Evolutionary conservation across 2,113 vertebrate genomes (phyloP).

Genomic region (Elanoides forficatus): DNA sequence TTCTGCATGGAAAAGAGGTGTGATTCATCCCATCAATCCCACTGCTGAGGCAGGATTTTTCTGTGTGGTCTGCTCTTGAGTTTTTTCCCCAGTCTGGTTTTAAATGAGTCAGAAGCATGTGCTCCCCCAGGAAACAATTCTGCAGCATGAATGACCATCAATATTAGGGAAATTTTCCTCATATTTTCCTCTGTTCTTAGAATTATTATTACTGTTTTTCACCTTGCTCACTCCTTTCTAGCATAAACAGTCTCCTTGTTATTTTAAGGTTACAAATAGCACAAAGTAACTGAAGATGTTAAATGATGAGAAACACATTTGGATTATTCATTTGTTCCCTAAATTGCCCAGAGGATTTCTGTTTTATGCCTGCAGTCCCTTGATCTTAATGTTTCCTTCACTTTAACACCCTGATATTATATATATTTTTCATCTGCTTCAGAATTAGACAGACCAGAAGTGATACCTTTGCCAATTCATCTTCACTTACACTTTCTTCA

Average conservation of each 20-base stretch:
- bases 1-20: neutral
- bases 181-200: neutral
- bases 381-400: constrained; percentile 57
- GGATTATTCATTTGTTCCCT: constrained; percentile 50
- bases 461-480: constrained; percentile 72
- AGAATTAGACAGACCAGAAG: constrained; percentile 72
- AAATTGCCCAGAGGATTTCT: constrained; percentile 7
- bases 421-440: constrained; percentile 73
- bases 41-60: neutral
- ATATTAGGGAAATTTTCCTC: neutral
- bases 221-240: neutral
- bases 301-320: constrained; percentile 55
- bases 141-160: neutral
- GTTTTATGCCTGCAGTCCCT: neutral
- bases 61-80: neutral
- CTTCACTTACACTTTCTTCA: constrained; percentile 75
- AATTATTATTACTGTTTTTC: neutral
- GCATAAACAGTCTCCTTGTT: neutral
- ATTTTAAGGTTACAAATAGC: constrained; percentile 23
- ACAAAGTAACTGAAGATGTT: neutral
- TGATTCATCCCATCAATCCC: neutral
- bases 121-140: neutral
- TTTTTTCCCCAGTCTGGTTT: neutral
- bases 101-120: neutral
- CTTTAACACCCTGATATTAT: constrained; percentile 68